A percentile compares a stretch with the other conserved stretches of the same genome.
Evolutionary conservation across 2,797 vertebrate genomes (phyloP).

Genomic region (Galagoides demidoff): DNA sequence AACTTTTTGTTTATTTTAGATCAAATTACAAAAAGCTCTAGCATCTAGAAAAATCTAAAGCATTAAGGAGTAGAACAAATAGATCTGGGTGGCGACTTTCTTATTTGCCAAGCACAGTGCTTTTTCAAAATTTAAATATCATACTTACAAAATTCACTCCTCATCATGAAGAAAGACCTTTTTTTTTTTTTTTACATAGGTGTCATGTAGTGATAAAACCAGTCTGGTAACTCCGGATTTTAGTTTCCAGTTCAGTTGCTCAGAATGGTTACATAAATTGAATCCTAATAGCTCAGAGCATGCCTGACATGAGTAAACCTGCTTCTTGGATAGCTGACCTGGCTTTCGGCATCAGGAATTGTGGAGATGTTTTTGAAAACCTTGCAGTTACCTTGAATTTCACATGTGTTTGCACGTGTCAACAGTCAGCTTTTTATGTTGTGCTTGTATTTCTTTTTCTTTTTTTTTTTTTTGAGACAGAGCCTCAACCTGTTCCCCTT

Average conservation of each 20-base stretch:
- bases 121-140: neutral
- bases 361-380: constrained; percentile 1
- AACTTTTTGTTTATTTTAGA: neutral
- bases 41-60: constrained; percentile 24
- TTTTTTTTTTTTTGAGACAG: no score
- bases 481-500: no score
- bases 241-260: constrained; percentile 8
- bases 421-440: neutral
- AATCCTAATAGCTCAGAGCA: neutral
- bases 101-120: neutral
- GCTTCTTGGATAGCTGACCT: neutral
- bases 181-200: neutral
- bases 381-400: constrained; percentile 4
- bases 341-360: neutral
- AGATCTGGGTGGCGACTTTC: neutral
- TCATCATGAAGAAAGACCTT: neutral
- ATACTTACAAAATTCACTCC: neutral
- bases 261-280: constrained; percentile 31
- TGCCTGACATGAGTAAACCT: constrained; percentile 15
- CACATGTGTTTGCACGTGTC: neutral
- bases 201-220: neutral
- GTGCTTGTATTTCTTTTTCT: neutral
- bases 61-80: neutral
- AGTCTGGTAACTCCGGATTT: neutral
- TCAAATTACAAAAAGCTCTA: neutral